These are phyloP conservation scores for Cotesia glomerata DNA, from an alignment of 1,140 invertebrate genomes.

Conservation along the genomic window DNA sequence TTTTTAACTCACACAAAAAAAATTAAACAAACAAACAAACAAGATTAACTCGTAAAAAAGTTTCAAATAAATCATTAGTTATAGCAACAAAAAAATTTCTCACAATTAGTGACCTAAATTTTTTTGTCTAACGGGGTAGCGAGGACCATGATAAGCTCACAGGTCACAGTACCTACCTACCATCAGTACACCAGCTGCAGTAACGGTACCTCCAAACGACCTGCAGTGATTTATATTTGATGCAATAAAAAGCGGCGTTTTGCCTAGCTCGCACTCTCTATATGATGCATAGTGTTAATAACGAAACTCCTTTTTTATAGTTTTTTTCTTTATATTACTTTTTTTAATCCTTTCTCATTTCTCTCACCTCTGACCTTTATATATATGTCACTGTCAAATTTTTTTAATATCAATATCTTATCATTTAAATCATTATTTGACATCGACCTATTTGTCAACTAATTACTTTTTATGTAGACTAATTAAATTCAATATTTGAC, in stretches of 20 bases:
- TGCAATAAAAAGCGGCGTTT: constrained; percentile 43
- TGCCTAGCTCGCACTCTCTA: constrained; percentile 21
- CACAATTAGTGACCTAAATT: no score
- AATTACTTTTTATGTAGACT: neutral
- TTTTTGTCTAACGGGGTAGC: neutral
- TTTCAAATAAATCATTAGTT: no score
- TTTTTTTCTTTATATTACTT: constrained; percentile 9
- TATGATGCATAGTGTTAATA: constrained; percentile 53
- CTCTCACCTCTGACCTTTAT: neutral
- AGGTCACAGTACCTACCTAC: neutral
- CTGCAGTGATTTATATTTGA: constrained; percentile 42
- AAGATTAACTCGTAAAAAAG: no score
- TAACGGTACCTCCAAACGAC: neutral
- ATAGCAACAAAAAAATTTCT: no score
- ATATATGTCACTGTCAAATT: neutral
- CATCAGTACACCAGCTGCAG: no score
- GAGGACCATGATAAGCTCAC: neutral
- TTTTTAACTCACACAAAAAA: no score
- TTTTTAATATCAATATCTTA: no score
- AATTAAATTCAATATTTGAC: no score
- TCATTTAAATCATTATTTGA: neutral
- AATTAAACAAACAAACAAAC: no score
- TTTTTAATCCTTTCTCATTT: neutral
- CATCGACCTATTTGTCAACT: neutral
- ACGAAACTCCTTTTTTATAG: constrained; percentile 29